Base-by-base conservation (phyloP, 2,113 vertebrate species). In the Alligator sinensis region DNA sequence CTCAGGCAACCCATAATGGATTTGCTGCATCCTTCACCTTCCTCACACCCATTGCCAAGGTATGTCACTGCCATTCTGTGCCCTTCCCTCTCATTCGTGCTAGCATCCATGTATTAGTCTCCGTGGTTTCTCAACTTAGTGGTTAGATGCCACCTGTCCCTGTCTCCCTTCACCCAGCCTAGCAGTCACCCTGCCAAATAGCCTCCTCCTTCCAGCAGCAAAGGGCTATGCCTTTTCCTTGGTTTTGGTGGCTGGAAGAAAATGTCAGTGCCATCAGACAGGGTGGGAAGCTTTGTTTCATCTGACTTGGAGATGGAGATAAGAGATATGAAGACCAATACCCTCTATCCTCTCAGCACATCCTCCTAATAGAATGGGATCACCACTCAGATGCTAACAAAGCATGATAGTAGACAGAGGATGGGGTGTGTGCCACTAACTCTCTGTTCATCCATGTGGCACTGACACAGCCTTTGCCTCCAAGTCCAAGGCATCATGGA, bases 21-120 rank as follows among this genome's bases (percentile, higher is more conserved):
- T 75, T 47, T 25, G 38, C 21, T 75, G 38, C 12, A 16, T 61
- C 9, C 72, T 24, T 2, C 2, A 21, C 78, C 72, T 60, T 21
- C 34, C 63, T 61, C 13, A 34, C 17, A 54, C 60, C 66, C 18
- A 3, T 27, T 21, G 74, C 59, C 22, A 11, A 55, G 79, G 55
- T 34, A 1, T 58, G 1, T 10, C 0, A 2, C 13, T 7, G 22
- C 38, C 34, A 11, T 9, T 7, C 27, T 6, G 68, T 22, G 16
- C 19, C 70, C 30, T 34, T n/a, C 27, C 13, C 15, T 14, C 9
- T 66, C 63, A n/a, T 66, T 66, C 28, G 16, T 66, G 22, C 24
- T 18, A 22, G 21, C 11, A 22, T 24, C 60, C 24, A 22, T 22
- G 21, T 16, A 14, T 66, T 16, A 27, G 27, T 17, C 64, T 66